phyloP scores from a whole-genome alignment of 2,113 vertebrate species.

The Rhinoptilus africanus region DNA sequence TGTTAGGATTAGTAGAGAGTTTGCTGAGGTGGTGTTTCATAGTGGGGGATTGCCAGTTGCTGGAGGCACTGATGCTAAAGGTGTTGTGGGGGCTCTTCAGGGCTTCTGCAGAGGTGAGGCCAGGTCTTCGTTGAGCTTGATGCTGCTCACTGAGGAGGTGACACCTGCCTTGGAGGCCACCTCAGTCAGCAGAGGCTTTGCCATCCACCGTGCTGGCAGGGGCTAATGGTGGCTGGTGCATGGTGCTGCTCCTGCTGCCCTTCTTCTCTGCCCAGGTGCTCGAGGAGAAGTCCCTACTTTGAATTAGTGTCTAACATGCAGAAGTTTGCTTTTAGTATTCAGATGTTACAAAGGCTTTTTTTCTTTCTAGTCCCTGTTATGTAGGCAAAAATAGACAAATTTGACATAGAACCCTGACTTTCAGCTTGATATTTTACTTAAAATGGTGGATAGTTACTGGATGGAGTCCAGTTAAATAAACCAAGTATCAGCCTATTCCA shows the following conservation, averaged over 20 bases:
- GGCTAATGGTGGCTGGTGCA: neutral
- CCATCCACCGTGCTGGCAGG: rapidly evolving
- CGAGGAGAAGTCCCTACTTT: neutral
- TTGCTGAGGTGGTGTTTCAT: neutral
- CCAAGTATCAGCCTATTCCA: neutral
- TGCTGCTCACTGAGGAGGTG: neutral
- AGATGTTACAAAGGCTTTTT: neutral
- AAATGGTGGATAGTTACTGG: neutral
- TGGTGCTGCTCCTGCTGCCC: neutral
- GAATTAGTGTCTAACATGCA: neutral
- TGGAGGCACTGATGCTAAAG: neutral
- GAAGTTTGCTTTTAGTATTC: neutral
- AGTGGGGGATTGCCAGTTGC: neutral
- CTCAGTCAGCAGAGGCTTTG: neutral
- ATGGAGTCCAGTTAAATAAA: neutral
- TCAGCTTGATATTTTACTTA: neutral
- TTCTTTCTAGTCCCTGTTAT: neutral
- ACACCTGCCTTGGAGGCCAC: neutral
- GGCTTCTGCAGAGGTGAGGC: neutral
- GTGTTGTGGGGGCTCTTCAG: neutral
- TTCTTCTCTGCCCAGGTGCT: neutral
- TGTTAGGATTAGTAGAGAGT: neutral
- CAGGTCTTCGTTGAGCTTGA: neutral
- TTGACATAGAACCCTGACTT: neutral
- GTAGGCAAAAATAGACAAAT: neutral